These are phyloP conservation scores for Rynchops niger DNA, from an alignment of 2,113 vertebrate species.

Conservation along the genomic window DNA sequence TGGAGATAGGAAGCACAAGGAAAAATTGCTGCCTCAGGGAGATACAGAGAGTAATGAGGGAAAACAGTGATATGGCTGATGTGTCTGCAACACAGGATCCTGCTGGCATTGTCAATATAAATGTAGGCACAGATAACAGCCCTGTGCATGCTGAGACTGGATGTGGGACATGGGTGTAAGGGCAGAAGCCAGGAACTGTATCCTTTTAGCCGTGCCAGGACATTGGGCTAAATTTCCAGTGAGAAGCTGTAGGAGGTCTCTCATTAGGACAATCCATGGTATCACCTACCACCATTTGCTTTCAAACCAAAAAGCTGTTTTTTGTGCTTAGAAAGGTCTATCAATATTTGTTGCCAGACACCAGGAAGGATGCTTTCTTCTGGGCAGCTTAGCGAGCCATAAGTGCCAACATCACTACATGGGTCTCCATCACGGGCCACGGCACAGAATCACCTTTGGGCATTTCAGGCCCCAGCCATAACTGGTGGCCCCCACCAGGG, in stretches of 20 bases:
- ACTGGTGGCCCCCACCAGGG: not conserved
- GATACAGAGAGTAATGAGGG: not conserved
- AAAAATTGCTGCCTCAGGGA: not conserved
- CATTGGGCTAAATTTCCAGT: not conserved
- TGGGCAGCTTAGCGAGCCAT: fast-evolving
- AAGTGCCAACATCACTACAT: not conserved
- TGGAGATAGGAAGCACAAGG: not conserved
- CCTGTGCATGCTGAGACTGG: not conserved
- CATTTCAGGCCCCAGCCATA: not conserved
- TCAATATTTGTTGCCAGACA: not conserved
- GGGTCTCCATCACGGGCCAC: not conserved
- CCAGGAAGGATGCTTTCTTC: not conserved
- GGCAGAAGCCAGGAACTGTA: not conserved
- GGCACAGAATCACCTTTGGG: too few species aligned
- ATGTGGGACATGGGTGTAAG: not conserved
- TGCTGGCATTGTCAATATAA: not conserved
- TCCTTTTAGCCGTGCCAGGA: not conserved
- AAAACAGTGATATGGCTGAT: not conserved
- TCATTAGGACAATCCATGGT: not conserved
- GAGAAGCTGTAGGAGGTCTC: not conserved
- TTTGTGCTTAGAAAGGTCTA: not conserved
- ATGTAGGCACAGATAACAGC: not conserved
- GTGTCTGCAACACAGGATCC: not conserved
- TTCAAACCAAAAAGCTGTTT: not conserved
- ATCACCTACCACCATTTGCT: not conserved